Base-by-base conservation (phyloP, 2,797 vertebrate species). In the Poecile montanus region DNA sequence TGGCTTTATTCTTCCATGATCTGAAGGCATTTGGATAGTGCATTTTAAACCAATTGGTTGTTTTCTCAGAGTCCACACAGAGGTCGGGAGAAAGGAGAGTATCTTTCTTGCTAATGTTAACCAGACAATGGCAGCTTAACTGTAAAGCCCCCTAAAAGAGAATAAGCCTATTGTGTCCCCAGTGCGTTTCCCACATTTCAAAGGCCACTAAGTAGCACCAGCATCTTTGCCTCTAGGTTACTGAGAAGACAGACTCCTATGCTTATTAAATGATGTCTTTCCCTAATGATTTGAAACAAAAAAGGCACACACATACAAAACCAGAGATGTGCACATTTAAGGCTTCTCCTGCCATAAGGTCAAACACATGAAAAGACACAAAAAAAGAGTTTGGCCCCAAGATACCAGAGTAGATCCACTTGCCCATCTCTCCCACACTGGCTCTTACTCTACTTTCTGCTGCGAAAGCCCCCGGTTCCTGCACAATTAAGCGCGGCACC, bases 171-270 rank as follows among this genome's bases (percentile, higher is more conserved):
- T 95, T 96, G 97, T 97, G 91, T 88, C 83, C 83, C 87, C 91
- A 95, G 95, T 91, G 94, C 94, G 94, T 97, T 97, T 97, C 97
- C 97, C 97, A 97, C 97, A 97, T 97, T 97, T 97, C 96, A 96
- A 96, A 96, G 91, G 88, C 85, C 91, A 91, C 91, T 96, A 95
- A 97, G 95, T 83, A 96, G 91, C 92, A 92, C 92, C 86, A 96
- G 94, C 89, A 84, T 92, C 93, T 86, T 95, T 94, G 97, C 96
- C 93, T 94, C 92, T 92, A 91, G 96, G 89, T 88, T 83, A 95
- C 78, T 86, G 88, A 97, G 95, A 97, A 97, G 88, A 91, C 93
- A 95, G 92, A 94, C 67, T 88, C 88, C 88, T 85, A 54, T 78
- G 94, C 85, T 95, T 86, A 56, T 92, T 93, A 96, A 96, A 96